Conservation (phyloP, 2,113 vertebrate genomes). For the Rhadina sibilatrix region DNA sequence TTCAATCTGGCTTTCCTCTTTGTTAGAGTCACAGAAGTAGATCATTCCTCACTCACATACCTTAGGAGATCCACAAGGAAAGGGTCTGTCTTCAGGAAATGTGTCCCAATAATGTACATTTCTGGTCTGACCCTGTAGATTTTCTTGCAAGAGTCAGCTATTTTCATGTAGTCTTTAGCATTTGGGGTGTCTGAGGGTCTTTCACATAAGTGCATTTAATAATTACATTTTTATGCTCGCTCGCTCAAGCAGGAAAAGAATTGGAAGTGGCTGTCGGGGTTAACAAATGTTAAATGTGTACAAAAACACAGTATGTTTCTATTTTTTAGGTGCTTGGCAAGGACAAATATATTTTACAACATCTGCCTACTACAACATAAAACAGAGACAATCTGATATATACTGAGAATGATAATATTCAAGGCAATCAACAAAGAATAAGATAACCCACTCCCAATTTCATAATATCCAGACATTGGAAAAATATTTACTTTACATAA, state of each 20-base stretch:
- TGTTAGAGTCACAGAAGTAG: neutral
- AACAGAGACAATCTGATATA: neutral
- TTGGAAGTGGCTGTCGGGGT: neutral
- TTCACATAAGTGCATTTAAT: neutral
- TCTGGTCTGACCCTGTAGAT: neutral
- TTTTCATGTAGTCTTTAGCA: neutral
- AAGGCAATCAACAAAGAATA: neutral
- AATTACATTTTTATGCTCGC: neutral
- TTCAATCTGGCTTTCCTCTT: neutral
- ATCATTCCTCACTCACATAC: neutral
- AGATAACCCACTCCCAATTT: neutral
- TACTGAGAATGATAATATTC: neutral
- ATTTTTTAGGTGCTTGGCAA: neutral
- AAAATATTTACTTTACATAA: neutral
- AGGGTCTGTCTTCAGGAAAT: neutral
- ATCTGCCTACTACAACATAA: neutral
- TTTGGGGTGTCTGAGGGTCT: neutral
- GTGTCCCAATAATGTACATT: neutral
- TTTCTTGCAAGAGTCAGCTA: neutral
- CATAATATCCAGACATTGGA: neutral
- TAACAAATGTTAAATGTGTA: neutral
- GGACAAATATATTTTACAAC: neutral
- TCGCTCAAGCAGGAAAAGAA: neutral
- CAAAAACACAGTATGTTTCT: neutral
- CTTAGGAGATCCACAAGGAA: neutral